Percentiles rank a stretch among this genome's conserved stretches.
phyloP scores from a whole-genome alignment of 1,140 invertebrate genomes.

The Drosophila micromelanica region DNA sequence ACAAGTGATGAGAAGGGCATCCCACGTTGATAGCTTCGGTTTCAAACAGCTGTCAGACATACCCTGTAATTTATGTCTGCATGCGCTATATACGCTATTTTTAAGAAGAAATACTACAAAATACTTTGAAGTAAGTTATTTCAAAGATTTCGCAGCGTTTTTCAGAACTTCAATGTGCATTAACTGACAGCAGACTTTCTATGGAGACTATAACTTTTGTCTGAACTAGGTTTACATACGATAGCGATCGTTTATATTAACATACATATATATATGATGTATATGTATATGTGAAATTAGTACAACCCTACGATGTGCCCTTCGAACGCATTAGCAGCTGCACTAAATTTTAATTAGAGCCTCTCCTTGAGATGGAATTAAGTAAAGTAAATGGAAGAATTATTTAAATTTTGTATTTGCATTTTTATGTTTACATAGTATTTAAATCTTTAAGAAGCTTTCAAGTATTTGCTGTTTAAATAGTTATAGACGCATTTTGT shows the following conservation, averaged over 20 bases:
- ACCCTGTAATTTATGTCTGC: slow-evolving; percentile 6
- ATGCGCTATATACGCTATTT: slow-evolving; percentile 14
- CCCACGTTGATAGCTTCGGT: slow-evolving; percentile 50
- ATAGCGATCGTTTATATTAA: not conserved
- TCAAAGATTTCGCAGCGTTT: slow-evolving; percentile 30
- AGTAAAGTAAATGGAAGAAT: slow-evolving; percentile 21
- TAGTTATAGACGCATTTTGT: no score
- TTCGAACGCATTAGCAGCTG: slow-evolving; percentile 47
- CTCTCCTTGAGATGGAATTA: slow-evolving; percentile 32
- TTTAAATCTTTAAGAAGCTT: slow-evolving; percentile 3
- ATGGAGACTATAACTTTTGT: slow-evolving; percentile 54
- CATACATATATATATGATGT: slow-evolving; percentile 23
- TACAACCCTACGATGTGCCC: slow-evolving; percentile 56
- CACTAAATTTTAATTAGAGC: slow-evolving; percentile 37
- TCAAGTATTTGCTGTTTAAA: slow-evolving; percentile 2
- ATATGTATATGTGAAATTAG: slow-evolving; percentile 23
- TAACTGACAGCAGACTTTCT: slow-evolving; percentile 61
- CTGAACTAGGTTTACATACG: slow-evolving; percentile 57
- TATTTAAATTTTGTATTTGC: slow-evolving; percentile 6
- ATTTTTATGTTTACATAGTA: not conserved
- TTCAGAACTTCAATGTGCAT: slow-evolving; percentile 66
- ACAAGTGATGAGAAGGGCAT: slow-evolving; percentile 36
- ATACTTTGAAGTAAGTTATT: not conserved
- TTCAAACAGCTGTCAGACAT: slow-evolving; percentile 31
- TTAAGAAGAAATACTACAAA: slow-evolving; percentile 21